phyloP scores from a whole-genome alignment of 2,888 invertebrate species.

The Neria commutata region DNA sequence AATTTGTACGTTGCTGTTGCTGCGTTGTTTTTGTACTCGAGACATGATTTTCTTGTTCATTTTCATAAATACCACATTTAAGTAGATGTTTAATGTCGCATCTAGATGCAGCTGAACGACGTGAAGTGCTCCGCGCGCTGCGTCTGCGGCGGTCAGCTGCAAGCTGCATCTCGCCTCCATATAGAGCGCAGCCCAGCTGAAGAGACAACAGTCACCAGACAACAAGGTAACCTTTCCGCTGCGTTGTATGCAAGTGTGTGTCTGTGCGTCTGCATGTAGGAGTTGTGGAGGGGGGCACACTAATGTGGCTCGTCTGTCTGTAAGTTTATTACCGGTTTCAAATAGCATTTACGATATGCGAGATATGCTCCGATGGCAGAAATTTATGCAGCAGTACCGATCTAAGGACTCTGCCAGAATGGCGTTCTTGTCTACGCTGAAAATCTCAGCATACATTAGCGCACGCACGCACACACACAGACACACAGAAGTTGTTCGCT shows the following conservation, averaged over 20 bases:
- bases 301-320: constrained; percentile 19
- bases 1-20: constrained; percentile 34
- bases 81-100: constrained; percentile 20
- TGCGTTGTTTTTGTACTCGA: constrained; percentile 34
- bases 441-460: constrained; percentile 21
- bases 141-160: background rate
- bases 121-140: background rate
- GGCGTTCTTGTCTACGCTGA: constrained; percentile 12
- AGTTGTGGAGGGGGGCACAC: too few species aligned
- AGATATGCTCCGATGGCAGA: constrained; percentile 13
- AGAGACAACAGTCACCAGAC: too few species aligned
- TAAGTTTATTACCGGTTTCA: constrained; percentile 32
- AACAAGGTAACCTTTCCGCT: too few species aligned
- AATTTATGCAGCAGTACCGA: background rate
- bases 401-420: background rate
- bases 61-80: constrained; percentile 51
- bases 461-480: background rate
- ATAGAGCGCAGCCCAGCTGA: too few species aligned
- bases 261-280: too few species aligned
- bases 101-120: constrained; percentile 7
- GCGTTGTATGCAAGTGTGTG: too few species aligned
- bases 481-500: too few species aligned
- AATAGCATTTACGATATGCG: constrained; percentile 22
- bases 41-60: constrained; percentile 40
- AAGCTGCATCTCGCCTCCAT: background rate